Evolutionary conservation across 2,113 vertebrate genomes (phyloP), one percentile per base, ranked within the genome.

Genomic region (Narcine bancroftii): DNA sequence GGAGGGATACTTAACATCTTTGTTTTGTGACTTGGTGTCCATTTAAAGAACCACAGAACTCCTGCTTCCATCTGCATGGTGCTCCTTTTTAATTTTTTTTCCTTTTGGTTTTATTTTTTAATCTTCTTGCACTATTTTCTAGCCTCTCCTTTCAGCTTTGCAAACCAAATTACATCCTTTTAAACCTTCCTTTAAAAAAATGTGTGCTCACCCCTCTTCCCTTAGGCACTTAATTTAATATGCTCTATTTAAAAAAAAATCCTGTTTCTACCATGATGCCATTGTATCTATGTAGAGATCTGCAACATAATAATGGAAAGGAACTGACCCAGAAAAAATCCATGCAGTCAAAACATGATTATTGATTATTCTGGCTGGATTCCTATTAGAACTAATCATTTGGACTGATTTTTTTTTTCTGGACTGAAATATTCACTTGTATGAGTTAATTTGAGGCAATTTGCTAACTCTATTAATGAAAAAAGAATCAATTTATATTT

Each of bases 241-340:
- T 36, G 6, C 9, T 17, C 15, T 13, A 60, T 36, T 33, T 19
- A 17, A 36, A 36, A 19, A 87, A 56, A 63, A 21, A 9, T 87
- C 50, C 33, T 36, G 6, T 60, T 85, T 87, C 53, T 7, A 60
- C 53, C 81, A 60, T 60, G 53, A 87, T 13, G n/a, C 17, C 21
- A 24, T 69, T 69, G 66, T 36, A 36, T 26, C 81, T 63, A n/a
- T 53, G 36, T 7, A 60, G 81, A 87, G 81, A 87, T 29, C 81
- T 7, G 2, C 53, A 87, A 36, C 56, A 87, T 87, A 21, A 63
- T 60, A 56, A 87, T 63, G 81, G 81, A 87, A 87, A 87, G 36
- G 60, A 87, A 56, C 53, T 87, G 81, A 87, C 81, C 81, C 81
- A 87, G 81, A 87, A 60, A 87, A 63, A 21, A 36, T 60, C 17